phyloP scores from a whole-genome alignment of 2,113 vertebrate species.

The Anhinga anhinga region DNA sequence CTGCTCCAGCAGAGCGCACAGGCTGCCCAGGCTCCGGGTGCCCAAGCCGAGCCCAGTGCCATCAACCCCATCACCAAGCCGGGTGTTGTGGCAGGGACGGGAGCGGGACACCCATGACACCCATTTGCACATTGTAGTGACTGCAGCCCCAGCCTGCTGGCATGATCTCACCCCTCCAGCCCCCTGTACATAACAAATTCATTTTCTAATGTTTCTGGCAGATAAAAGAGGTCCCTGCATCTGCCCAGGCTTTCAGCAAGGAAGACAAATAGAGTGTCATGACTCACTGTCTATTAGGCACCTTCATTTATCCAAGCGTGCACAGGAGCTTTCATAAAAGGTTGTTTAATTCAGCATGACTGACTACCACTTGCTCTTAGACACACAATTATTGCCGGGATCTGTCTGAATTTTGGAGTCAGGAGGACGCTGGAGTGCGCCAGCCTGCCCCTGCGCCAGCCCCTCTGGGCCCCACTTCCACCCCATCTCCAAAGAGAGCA shows the following conservation, averaged over 20 bases:
- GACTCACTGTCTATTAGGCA: not conserved
- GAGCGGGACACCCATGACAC: not conserved
- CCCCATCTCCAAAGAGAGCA: not conserved
- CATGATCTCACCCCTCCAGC: not conserved
- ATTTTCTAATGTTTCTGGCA: not conserved
- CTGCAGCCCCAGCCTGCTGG: not conserved
- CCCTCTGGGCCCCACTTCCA: not conserved
- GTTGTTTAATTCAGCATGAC: not conserved
- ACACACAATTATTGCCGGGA: not conserved
- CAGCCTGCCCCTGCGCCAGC: not conserved
- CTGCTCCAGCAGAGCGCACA: not conserved
- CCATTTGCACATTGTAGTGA: fast-evolving
- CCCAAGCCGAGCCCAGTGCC: not conserved
- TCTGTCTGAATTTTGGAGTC: not conserved
- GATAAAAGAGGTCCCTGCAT: constrained; percentile 12
- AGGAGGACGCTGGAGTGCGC: not conserved
- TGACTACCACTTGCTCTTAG: not conserved
- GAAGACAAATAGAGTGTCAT: not conserved
- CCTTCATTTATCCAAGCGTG: not conserved
- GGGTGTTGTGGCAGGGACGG: fast-evolving
- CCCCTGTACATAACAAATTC: not conserved
- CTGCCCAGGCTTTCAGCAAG: not conserved
- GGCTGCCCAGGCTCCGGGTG: not conserved
- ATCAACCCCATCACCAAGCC: fast-evolving
- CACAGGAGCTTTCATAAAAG: not conserved